These are phyloP conservation scores for Chouioia cunea DNA, from an alignment of 2,888 invertebrate species.

Conservation along the genomic window DNA sequence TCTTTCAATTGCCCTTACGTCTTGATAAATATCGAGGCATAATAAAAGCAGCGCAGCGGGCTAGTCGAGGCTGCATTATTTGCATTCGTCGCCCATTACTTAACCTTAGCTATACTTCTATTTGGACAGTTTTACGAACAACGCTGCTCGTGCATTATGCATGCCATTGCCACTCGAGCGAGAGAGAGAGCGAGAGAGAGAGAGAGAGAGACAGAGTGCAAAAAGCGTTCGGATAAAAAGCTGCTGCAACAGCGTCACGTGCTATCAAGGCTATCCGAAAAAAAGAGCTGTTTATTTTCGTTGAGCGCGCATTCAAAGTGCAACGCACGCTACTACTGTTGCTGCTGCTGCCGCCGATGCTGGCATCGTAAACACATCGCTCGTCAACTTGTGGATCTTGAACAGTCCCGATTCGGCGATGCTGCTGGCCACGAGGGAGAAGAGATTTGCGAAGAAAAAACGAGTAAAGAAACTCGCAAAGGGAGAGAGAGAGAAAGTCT, in stretches of 20 bases:
- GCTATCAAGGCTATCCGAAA: no score
- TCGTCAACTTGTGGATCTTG: conserved; percentile 20
- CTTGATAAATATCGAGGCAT: conserved; percentile 26
- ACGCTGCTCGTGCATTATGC: no score
- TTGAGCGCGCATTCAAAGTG: no score
- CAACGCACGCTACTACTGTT: no score
- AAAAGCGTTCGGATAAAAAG: neutral
- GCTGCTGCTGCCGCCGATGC: no score
- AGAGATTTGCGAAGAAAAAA: neutral
- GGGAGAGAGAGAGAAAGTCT: neutral
- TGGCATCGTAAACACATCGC: conserved; percentile 28
- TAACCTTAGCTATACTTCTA: no score
- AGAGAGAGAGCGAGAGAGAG: neutral
- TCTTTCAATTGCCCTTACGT: conserved; percentile 14
- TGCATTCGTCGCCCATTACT: neutral
- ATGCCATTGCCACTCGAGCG: no score
- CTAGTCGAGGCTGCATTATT: no score
- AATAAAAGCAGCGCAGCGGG: neutral
- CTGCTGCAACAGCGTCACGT: no score
- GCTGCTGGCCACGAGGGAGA: neutral
- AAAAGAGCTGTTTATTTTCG: no score
- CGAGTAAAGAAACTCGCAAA: conserved; percentile 1
- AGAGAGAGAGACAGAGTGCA: neutral
- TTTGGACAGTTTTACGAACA: no score
- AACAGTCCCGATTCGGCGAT: neutral